Conservation (phyloP, 23 tunicate species). For the Phallusia fumigata region DNA sequence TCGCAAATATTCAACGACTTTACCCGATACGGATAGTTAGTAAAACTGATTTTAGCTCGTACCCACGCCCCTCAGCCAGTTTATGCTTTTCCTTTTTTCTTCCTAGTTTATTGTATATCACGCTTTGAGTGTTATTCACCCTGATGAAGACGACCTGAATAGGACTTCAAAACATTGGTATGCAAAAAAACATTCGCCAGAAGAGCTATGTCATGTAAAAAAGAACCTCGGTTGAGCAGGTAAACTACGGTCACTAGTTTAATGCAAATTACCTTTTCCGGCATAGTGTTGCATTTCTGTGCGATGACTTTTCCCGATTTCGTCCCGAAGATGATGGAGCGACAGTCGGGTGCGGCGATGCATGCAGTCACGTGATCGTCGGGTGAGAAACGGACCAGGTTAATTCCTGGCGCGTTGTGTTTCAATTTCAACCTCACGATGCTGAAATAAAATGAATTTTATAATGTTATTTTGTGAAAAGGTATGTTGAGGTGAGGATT, state of each 20-base stretch:
- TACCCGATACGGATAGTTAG: no score
- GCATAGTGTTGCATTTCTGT: slow-evolving; percentile 62
- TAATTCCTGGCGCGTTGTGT: slow-evolving; percentile 76
- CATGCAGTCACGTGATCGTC: slow-evolving; percentile 77
- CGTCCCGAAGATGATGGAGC: slow-evolving; percentile 64
- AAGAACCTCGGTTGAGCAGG: no score
- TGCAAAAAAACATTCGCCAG: no score
- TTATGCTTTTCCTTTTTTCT: no score
- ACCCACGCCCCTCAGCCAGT: no score
- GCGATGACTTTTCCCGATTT: slow-evolving; percentile 57
- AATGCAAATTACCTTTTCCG: slow-evolving; percentile 49
- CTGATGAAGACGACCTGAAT: no score
- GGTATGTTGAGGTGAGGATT: neutral
- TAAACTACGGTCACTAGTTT: neutral
- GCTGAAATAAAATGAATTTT: slow-evolving; percentile 25
- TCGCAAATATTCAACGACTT: no score
- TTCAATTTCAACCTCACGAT: slow-evolving; percentile 73
- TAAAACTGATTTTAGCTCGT: no score
- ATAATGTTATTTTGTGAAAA: neutral
- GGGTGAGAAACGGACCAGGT: slow-evolving; percentile 41
- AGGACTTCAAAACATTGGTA: no score
- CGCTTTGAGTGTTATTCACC: no score
- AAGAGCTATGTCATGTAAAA: no score
- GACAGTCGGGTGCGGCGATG: slow-evolving; percentile 63
- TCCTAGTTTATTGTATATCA: no score